These are phyloP conservation scores for Sminthurinus aureus DNA, from an alignment of 2,888 invertebrate species.

Conservation along the genomic window DNA sequence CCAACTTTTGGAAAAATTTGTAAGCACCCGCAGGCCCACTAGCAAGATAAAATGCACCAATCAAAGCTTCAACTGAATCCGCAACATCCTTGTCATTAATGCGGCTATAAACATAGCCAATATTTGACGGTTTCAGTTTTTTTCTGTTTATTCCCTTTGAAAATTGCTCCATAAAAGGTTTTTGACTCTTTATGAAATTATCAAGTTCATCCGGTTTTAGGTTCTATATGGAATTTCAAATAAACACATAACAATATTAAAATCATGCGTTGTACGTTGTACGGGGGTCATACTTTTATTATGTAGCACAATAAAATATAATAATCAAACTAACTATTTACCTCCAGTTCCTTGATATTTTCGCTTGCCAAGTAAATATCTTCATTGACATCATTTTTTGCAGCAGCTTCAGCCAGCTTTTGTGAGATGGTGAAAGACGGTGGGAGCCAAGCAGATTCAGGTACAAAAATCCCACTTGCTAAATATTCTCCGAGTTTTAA, in stretches of 20 bases:
- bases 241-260: too few relatives aligned
- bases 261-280: too few relatives aligned
- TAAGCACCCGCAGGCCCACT: conserved; percentile 68
- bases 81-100: conserved; percentile 72
- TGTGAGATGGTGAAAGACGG: conserved; percentile 72
- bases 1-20: conserved; percentile 72
- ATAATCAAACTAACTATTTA: too few relatives aligned
- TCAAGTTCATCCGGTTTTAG: too few relatives aligned
- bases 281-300: too few relatives aligned
- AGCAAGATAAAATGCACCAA: conserved; percentile 73
- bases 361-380: conserved; percentile 19
- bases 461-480: conserved; percentile 68
- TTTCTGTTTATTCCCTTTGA: too few relatives aligned
- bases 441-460: conserved; percentile 78
- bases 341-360: background rate
- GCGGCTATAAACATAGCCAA: conserved; percentile 42
- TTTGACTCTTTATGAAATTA: too few relatives aligned
- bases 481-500: conserved; percentile 47
- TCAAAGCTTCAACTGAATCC: conserved; percentile 85
- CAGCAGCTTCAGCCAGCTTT: conserved; percentile 20
- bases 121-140: too few relatives aligned
- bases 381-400: conserved; percentile 18
- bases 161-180: too few relatives aligned
- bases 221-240: too few relatives aligned
- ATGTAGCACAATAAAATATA: too few relatives aligned